Base-by-base conservation (phyloP, 2,113 vertebrate genomes). In the Pithys albifrons region DNA sequence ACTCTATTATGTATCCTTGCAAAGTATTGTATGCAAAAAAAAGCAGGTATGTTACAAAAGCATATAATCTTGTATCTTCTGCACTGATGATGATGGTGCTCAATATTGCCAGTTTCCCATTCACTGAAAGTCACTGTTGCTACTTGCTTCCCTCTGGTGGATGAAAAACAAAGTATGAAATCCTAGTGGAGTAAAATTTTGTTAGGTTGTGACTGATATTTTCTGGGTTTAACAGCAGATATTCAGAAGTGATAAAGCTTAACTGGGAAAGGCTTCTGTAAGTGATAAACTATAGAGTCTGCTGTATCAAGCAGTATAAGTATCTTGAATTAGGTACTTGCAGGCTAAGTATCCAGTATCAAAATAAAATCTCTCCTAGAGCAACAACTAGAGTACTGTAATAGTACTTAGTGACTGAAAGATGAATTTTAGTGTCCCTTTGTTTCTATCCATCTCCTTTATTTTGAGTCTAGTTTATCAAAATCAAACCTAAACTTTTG, bases 131-230 rank as follows among this genome's bases (percentile, higher is more conserved):
- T 87, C 76, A 41, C 10, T 52, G 1, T 82, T 85, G 78, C 66
- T 51, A 9, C 48, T 70, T 91, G 65, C 23, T 83, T 75, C 95
- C 95, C 94, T 84, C 91, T 96, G 77, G 89, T 89, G 95, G 91
- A 33, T 82, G 48, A 89, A 91, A 93, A 89, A 22, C 12, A 12
- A 62, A 78, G 31, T 46, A 51, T 77, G 73, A 91, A 62, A 17
- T 62, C 43, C 39, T 61, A 14, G 12, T 16, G 33, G 17, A 49
- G 17, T 48, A 59, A 43, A 76, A 57, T 96, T 82, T 59, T 57
- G 11, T 37, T 83, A 52, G 7, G 22, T 28, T 62, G 18, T 49
- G 57, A 51, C 33, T 41, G 27, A 3, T 1, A 10, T 35, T 73
- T 72, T 80, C 20, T 0, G 0, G 1, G 9, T 65, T 89, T 76